Conservation (phyloP, 2,888 invertebrate genomes). For the Tetranychus piercei region DNA sequence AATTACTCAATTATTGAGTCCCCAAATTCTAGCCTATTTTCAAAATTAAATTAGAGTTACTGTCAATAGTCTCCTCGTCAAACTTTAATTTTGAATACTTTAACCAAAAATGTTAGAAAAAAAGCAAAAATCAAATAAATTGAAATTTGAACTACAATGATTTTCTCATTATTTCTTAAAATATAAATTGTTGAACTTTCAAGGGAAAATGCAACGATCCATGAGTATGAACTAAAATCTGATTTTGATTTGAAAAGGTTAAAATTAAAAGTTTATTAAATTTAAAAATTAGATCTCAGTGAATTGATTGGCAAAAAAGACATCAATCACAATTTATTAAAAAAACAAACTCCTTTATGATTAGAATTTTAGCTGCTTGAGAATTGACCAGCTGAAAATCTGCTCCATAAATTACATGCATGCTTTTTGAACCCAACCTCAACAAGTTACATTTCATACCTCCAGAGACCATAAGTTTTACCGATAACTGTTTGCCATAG, state of each 20-base stretch:
- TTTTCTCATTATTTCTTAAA: background rate
- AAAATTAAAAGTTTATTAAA: too few species aligned
- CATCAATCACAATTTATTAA: too few species aligned
- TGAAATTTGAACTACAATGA: background rate
- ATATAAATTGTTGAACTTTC: background rate
- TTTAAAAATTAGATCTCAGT: too few species aligned
- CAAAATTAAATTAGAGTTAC: background rate
- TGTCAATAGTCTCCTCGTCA: background rate
- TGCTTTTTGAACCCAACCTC: background rate
- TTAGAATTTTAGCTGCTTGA: background rate
- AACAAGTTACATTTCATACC: background rate
- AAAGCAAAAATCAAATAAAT: background rate
- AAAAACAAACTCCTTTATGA: too few species aligned
- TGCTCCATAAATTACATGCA: background rate
- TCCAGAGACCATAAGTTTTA: constrained; percentile 78
- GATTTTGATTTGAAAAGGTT: too few species aligned
- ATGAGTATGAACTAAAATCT: too few species aligned
- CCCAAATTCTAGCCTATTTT: too few species aligned
- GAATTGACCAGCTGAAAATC: background rate
- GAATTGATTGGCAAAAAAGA: too few species aligned
- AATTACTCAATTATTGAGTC: too few species aligned
- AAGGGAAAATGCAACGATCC: background rate
- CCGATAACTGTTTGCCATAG: constrained; percentile 93
- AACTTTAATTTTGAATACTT: background rate
- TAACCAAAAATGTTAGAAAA: background rate